Evolutionary conservation across 1,140 invertebrate genomes (phyloP), one percentile per base, ranked within the genome.

Genomic region (Lutraria rhynchaena): DNA sequence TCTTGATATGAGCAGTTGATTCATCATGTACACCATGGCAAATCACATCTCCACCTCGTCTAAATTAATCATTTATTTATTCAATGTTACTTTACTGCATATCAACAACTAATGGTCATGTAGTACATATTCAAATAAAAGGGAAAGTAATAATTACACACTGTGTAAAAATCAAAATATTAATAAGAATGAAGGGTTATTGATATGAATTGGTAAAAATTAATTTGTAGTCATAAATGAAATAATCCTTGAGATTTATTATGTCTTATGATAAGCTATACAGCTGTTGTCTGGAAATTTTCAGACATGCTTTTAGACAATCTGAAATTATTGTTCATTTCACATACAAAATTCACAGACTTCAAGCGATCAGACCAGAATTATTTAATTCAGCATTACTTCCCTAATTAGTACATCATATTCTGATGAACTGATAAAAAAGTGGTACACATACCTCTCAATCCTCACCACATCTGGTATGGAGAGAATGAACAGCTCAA

Each of bases 381-480:
- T 11, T 49, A 9, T 49, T 49, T 11, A 49, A 49, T 11, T 49
- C 44, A 49, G 9, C 44, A 49, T 11, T 2, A 27, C 29, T 17
- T 17, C 19, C 19, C 58, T 3, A 60, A 4, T 60, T 19, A 60
- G 1, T 24, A 31, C 29, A 22, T 22, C 58, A 60, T 19, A 22
- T 60, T 60, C 29, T 22, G 19, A 60, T 60, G 19, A 13, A n/a
- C n/a, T n/a, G n/a, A n/a, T n/a, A n/a, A n/a, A n/a, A n/a, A n/a
- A n/a, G n/a, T n/a, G n/a, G n/a, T n/a, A n/a, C 5, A 75, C 80
- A 41, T 65, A 86, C 85, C 44, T 73, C 19, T 60, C 58, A 31
- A 82, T 31, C 17, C 55, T 65, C 4, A 84, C 78, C 41, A 87
- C 83, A 78, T 87, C 85, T 33, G 85, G 85, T 17, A 87, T 81